Evolutionary conservation across 2,113 vertebrate genomes (phyloP).

Genomic region (Isurus oxyrinchus): DNA sequence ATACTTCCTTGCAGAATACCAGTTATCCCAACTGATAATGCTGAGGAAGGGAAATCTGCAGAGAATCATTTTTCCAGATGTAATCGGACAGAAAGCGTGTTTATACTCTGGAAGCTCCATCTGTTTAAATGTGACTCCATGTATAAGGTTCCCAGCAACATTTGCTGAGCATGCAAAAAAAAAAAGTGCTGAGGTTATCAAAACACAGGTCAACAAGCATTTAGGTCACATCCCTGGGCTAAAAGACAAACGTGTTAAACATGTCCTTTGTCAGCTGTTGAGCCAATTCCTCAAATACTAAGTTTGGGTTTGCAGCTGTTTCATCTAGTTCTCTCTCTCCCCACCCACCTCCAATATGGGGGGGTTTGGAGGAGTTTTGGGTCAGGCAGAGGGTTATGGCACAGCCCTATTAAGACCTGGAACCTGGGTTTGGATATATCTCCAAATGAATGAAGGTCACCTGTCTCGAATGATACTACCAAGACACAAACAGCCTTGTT

Average conservation of each 20-base stretch:
- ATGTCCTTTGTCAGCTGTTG: background rate
- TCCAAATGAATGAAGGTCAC: background rate
- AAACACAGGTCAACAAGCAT: slow-evolving; percentile 3
- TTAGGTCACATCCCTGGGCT: background rate
- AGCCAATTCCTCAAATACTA: background rate
- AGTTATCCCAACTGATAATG: background rate
- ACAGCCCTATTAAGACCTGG: background rate
- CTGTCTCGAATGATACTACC: background rate
- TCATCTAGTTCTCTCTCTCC: background rate
- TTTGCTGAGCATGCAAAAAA: slow-evolving; percentile 1
- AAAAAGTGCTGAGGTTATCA: slow-evolving; percentile 9
- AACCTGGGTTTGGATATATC: background rate
- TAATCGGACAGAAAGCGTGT: background rate
- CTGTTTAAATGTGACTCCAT: slow-evolving; percentile 8
- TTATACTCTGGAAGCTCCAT: background rate
- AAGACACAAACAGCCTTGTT: background rate
- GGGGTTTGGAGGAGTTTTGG: background rate
- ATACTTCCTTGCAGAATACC: background rate
- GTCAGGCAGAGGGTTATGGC: background rate
- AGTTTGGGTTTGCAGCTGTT: background rate
- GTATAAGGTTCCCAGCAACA: background rate
- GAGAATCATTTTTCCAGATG: slow-evolving; percentile 17
- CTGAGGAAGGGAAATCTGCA: background rate
- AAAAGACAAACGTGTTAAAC: background rate
- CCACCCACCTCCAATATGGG: background rate